Evolutionary conservation across 2,888 invertebrate genomes (phyloP), one percentile per base, ranked within the genome.

Genomic region (Trachelus tabidus): DNA sequence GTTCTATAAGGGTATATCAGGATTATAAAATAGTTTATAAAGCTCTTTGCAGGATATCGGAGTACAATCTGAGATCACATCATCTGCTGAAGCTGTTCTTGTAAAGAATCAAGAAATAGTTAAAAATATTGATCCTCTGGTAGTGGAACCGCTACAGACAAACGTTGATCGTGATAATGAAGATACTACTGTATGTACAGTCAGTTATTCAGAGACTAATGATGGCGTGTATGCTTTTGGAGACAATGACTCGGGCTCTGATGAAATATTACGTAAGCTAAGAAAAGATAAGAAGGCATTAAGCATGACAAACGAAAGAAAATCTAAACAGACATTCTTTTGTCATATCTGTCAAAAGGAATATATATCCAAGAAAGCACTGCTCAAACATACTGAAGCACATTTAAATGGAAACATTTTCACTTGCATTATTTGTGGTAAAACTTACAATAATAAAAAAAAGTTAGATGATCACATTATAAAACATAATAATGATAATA

Each of bases 261-360:
- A 56, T 56, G 40, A 56, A 56, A 56, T 56, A 56, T 56, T 56
- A 56, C 9, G 2, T 56, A 56, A 56, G 1, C 40, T 56, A 56
- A 15, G 9, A 23, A 23, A 56, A 23, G 40, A 23, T 56, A 56
- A 56, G 9, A 23, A 56, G 6, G 2, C 9, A 23, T 56, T 23
- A 56, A 23, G 23, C 9, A 56, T 56, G 40, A 9, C 40, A 23
- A 23, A 56, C 2, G 2, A 56, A 9, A 56, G 15, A 23, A 23
- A 23, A 23, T 23, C 40, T 56, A 56, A 56, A 56, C 23, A 56
- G 40, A 56, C 23, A 56, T 56, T 23, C 2, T 56, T 56, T 2
- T 80, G 80, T 56, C 68, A 80, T 75, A 37, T 79, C 69, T 80
- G 80, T 76, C 30, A 79, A 15, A 80, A 79, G 35, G 73, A 69